Percentiles rank a stretch among this genome's conserved stretches.
These are phyloP conservation scores for Lophotriccus pileatus DNA, from an alignment of 2,797 vertebrate species.

Conservation along the genomic window DNA sequence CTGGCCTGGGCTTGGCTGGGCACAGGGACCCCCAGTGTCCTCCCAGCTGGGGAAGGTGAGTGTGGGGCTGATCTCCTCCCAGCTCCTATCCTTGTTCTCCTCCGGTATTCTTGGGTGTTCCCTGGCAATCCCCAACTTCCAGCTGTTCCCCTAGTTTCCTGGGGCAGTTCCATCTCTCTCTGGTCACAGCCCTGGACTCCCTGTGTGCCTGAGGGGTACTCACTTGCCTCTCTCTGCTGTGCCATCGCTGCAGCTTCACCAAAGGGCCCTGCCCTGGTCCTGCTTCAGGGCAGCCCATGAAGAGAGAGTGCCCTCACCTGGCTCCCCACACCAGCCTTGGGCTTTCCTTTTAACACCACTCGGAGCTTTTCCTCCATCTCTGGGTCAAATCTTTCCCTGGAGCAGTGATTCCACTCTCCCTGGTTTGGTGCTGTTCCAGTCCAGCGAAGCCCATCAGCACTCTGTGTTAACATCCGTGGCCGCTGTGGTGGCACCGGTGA, in stretches of 20 bases:
- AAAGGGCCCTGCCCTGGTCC: not conserved
- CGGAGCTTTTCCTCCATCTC: not conserved
- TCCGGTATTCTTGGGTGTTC: not conserved
- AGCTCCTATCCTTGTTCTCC: not conserved
- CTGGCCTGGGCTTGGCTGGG: not conserved
- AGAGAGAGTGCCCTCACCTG: not conserved
- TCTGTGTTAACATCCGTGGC: not conserved
- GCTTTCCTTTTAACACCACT: not conserved
- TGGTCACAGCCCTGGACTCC: not conserved
- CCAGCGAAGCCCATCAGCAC: not conserved
- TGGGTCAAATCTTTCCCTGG: not conserved
- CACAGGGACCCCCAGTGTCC: too few relatives aligned
- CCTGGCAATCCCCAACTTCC: not conserved
- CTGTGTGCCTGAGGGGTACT: not conserved
- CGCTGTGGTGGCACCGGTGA: fast-evolving
- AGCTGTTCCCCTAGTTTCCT: not conserved
- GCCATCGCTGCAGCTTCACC: fast-evolving
- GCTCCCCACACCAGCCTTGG: fast-evolving
- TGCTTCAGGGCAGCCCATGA: not conserved
- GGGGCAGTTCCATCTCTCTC: not conserved
- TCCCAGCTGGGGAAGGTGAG: not conserved
- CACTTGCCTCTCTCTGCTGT: not conserved
- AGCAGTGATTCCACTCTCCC: fast-evolving
- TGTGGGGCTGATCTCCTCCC: not conserved
- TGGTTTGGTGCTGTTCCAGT: fast-evolving